A percentile compares a stretch with the other conserved stretches of the same genome.
phyloP scores from a whole-genome alignment of 2,888 invertebrate species.

The Gasteruption jaculator region DNA sequence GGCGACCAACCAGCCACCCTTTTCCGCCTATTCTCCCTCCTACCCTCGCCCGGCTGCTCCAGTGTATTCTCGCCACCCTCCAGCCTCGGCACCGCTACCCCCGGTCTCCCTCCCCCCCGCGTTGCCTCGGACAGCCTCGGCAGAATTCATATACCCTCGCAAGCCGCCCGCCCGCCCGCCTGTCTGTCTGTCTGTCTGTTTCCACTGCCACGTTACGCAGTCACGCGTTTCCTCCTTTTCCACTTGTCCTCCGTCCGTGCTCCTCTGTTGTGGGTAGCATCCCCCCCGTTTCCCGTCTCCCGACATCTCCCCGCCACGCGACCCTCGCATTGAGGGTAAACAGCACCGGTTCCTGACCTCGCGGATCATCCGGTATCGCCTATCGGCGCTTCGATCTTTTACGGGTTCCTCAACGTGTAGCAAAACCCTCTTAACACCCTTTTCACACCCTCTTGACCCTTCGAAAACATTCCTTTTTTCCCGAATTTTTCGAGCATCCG shows the following conservation, averaged over 20 bases:
- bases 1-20: not conserved
- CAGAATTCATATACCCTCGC: constrained; percentile 14
- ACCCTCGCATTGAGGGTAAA: too few species aligned
- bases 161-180: constrained; percentile 22
- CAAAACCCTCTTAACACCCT: too few species aligned
- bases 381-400: too few species aligned
- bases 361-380: too few species aligned
- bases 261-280: constrained; percentile 6
- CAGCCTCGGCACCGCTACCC: constrained; percentile 13
- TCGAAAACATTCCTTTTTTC: too few species aligned
- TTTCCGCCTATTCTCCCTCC: not conserved
- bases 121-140: constrained; percentile 13
- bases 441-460: too few species aligned
- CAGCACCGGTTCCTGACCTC: too few species aligned
- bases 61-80: constrained; percentile 16
- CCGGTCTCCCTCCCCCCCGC: constrained; percentile 11
- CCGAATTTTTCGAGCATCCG: too few species aligned
- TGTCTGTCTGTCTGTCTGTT: constrained; percentile 16
- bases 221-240: constrained; percentile 9
- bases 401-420: too few species aligned
- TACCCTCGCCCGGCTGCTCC: constrained; percentile 2
- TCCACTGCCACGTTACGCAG: constrained; percentile 16
- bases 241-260: constrained; percentile 7
- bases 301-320: not conserved
- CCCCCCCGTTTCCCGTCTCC: constrained; percentile 5